A percentile compares a stretch with the other conserved stretches of the same genome.
phyloP scores from a whole-genome alignment of 1,140 invertebrate genomes.

The Apocrypta bakeri region DNA sequence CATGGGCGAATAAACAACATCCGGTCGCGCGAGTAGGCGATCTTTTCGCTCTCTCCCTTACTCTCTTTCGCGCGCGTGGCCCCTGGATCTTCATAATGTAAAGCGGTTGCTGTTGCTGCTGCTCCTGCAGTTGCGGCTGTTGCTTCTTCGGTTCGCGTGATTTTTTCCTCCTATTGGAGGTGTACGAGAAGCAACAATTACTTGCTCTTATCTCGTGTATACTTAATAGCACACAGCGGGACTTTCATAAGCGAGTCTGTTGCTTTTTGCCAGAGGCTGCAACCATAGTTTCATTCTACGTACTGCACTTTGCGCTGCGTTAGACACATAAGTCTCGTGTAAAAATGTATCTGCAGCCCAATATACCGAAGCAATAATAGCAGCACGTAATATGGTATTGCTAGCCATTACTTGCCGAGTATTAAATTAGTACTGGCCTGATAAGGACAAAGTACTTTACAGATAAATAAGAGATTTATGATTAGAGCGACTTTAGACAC shows the following conservation, averaged over 20 bases:
- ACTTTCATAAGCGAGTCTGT: conserved; percentile 45
- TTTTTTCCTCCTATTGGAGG: conserved; percentile 5
- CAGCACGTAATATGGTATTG: no score
- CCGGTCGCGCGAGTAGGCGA: conserved; percentile 52
- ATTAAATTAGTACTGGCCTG: no score
- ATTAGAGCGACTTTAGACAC: no score
- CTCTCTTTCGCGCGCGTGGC: conserved; percentile 4
- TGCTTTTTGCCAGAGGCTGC: neutral
- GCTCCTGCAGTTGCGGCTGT: neutral
- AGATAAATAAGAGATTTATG: no score
- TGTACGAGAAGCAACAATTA: conserved; percentile 56
- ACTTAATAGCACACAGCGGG: conserved; percentile 46
- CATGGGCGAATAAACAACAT: conserved; percentile 58
- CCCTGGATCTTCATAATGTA: no score
- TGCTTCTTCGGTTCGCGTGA: neutral
- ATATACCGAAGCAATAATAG: no score
- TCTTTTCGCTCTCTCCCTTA: neutral
- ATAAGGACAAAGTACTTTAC: no score
- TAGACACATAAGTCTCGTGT: no score
- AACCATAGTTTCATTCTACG: neutral
- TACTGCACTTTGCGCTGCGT: no score
- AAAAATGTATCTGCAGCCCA: no score
- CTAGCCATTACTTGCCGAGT: no score
- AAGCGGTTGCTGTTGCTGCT: no score
- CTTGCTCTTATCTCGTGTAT: conserved; percentile 57